Base-by-base conservation (phyloP, 2,888 invertebrate species). In the Cephus pulcher region DNA sequence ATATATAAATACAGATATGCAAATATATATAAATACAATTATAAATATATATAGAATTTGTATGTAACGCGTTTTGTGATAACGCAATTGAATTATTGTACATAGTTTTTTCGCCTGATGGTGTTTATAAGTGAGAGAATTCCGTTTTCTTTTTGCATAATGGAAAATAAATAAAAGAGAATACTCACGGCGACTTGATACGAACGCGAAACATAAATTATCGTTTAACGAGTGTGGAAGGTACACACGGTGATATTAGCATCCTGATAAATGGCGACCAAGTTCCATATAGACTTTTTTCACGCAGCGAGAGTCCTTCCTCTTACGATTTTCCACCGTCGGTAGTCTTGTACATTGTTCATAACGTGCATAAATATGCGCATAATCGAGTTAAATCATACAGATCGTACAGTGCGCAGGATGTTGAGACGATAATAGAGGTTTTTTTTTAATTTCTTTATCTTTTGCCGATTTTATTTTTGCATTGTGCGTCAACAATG, bases 171-270 rank as follows among this genome's bases (percentile, higher is more conserved):
- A 34, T 35, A 12, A n/a, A 74, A 40, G 74, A 70, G 74, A 69
- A 69, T 76, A 76, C 77, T 34, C 81, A 82, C 74, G 80, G 77
- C 15, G 75, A 56, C 80, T 80, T 76, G 71, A 75, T 15, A 75
- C 30, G 74, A 69, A 30, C 3, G 37, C 73, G 34, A 82, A 80
- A 74, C 34, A 77, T 33, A 71, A 71, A 56, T 56, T 56, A 56
- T 56, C 56, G 56, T 23, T 56, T 56, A 56, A 56, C 56, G 56
- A 56, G 56, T 56, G 56, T 56, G 56, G 23, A 56, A 56, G 23
- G 56, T 56, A 23, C 23, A 56, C 56, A 56, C 56, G 56, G 56
- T 56, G 56, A 56, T 56, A 56, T 56, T 56, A 56, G 56, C 56
- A 56, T 56, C 56, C 23, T 56, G 56, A 56, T 23, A 56, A 56